Base-by-base conservation (phyloP, 2,797 vertebrate species). In the Sebastes oblongus region DNA sequence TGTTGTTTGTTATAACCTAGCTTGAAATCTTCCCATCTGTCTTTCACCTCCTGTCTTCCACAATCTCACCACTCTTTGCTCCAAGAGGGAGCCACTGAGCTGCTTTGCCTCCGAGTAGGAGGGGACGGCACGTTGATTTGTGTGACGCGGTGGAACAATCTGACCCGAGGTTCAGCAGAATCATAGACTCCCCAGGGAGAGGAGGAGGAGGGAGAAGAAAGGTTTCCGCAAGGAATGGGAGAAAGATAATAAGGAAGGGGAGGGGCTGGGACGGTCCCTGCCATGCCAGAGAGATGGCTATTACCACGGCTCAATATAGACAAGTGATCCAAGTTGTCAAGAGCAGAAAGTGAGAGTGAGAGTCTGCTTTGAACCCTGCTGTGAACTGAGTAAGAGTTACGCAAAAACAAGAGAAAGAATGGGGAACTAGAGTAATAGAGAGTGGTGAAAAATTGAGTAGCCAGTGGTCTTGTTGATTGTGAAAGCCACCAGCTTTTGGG, bases 81-180 rank as follows among this genome's bases (percentile, higher is more conserved):
- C 20, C 24, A n/a, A 72, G 80, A 82, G 79, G 34, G 80, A 89
- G 77, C 71, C 66, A 65, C 29, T 73, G 65, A 67, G 81, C 69
- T 52, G 42, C 62, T 83, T 52, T 50, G 58, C 54, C 54, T 78
- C 52, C 12, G 69, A 55, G 64, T 72, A 46, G 79, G 27, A 67
- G 77, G 78, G 75, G 71, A 71, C 1, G 27, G 83, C 82, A 71
- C 73, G 20, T 86, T 86, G 86, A 85, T 90, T 87, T 89, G 78
- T 87, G 86, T 91, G 88, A 87, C 75, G 80, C 64, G 3, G 79
- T 91, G 95, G 94, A 94, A 95, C 90, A 94, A 93, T 93, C 65
- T 94, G 93, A 94, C 93, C 94, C 55, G 62, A 61, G 76, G 93
- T 93, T 93, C 89, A 91, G 83, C 74, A 66, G 72, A 92, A 82